These are phyloP conservation scores for Eclectus roratus DNA, from an alignment of 2,113 vertebrate genomes.

Conservation along the genomic window DNA sequence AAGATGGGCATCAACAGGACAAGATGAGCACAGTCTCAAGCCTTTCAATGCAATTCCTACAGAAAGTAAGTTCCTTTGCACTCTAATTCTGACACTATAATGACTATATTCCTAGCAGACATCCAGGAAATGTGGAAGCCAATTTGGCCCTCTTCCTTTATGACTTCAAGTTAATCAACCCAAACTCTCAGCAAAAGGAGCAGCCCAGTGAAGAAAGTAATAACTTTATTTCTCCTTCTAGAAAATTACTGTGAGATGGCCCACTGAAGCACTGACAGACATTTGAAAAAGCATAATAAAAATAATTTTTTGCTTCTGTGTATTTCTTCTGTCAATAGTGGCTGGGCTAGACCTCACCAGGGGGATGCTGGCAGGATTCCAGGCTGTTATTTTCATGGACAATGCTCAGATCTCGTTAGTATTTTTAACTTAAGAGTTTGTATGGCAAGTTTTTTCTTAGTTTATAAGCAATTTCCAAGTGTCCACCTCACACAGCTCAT, in stretches of 20 bases:
- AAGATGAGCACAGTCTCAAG: neutral
- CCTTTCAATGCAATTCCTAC: neutral
- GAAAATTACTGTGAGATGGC: neutral
- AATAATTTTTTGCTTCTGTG: neutral
- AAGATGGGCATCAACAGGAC: neutral
- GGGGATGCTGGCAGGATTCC: neutral
- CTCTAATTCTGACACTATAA: neutral
- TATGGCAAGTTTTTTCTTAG: neutral
- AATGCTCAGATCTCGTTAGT: neutral
- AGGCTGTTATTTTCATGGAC: neutral
- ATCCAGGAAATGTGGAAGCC: neutral
- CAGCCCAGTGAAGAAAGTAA: neutral
- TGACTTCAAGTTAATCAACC: neutral
- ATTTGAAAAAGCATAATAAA: neutral
- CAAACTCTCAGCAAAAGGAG: slow-evolving; percentile 3
- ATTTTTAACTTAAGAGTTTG: neutral
- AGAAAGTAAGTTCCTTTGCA: neutral
- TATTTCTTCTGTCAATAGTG: neutral
- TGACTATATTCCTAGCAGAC: neutral
- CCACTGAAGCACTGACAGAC: neutral
- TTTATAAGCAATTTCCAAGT: neutral
- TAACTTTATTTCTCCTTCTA: neutral
- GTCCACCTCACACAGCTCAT: neutral
- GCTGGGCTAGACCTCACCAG: neutral
- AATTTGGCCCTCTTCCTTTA: neutral